Conservation (phyloP, 2,888 invertebrate species). For the Villa cingulata region DNA sequence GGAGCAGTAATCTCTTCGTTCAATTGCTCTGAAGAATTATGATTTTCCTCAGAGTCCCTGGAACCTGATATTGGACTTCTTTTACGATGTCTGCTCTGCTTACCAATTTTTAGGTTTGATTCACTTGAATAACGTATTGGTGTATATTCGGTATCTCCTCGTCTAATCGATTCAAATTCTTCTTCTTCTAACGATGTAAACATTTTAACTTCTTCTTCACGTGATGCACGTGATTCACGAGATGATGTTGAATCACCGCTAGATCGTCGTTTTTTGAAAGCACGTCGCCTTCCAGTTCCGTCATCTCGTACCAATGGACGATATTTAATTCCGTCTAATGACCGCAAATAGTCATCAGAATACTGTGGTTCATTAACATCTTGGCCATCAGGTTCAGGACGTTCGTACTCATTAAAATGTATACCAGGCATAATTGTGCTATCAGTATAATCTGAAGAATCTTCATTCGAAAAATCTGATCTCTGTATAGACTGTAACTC, state of each 20-base stretch:
- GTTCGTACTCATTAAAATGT: conserved; percentile 43
- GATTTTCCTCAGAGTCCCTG: conserved; percentile 16
- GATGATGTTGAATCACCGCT: conserved; percentile 43
- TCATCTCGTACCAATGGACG: conserved; percentile 47
- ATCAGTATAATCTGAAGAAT: conserved; percentile 21
- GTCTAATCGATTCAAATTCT: conserved; percentile 37
- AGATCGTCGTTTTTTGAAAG: conserved; percentile 46
- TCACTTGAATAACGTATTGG: conserved; percentile 31
- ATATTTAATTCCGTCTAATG: conserved; percentile 51
- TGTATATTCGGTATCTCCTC: conserved; percentile 25
- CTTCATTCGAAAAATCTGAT: conserved; percentile 27
- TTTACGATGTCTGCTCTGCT: conserved; percentile 28
- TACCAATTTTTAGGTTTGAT: conserved; percentile 25
- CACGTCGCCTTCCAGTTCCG: conserved; percentile 46
- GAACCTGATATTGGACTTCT: conserved; percentile 30
- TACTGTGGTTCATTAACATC: conserved; percentile 23
- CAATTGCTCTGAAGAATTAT: conserved; percentile 26
- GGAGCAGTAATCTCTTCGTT: conserved; percentile 28
- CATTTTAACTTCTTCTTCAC: conserved; percentile 49
- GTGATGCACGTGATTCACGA: conserved; percentile 45
- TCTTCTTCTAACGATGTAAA: conserved; percentile 51
- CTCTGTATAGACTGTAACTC: conserved; percentile 14
- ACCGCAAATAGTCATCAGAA: conserved; percentile 38
- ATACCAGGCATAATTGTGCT: conserved; percentile 25
- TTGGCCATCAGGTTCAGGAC: conserved; percentile 29